phyloP scores from a whole-genome alignment of 2,888 invertebrate species.

The Eretmocerus hayati region DNA sequence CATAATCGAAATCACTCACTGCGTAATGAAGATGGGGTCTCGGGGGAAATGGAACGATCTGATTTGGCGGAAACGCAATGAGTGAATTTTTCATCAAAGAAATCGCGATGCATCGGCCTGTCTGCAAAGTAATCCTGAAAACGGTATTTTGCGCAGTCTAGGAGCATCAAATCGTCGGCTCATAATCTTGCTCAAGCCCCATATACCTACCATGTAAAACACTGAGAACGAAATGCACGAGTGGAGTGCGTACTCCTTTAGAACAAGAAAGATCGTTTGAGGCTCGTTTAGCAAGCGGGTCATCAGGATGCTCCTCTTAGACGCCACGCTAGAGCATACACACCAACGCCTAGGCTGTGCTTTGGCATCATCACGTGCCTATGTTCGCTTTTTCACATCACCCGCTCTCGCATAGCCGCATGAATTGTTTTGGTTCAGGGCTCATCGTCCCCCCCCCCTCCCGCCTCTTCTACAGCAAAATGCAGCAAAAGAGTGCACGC shows the following conservation, averaged over 20 bases:
- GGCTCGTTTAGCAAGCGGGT: slow-evolving; percentile 44
- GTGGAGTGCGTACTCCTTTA: background rate
- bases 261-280: slow-evolving; percentile 22
- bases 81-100: background rate
- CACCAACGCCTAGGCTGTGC: too few species aligned
- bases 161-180: background rate
- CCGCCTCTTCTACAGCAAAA: too few species aligned
- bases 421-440: slow-evolving; percentile 39
- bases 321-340: too few species aligned
- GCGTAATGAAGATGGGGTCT: too few species aligned
- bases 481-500: too few species aligned
- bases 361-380: too few species aligned
- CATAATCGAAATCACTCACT: too few species aligned
- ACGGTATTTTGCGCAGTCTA: background rate
- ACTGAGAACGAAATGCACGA: too few species aligned
- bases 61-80: background rate
- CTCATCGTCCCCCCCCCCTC: slow-evolving; percentile 13
- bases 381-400: too few species aligned
- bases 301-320: slow-evolving; percentile 43
- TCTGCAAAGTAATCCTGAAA: background rate
- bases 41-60: too few species aligned
- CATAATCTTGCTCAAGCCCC: background rate
- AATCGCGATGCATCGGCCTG: background rate
- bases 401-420: slow-evolving; percentile 16
- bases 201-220: background rate